Conservation (phyloP, 1,140 invertebrate genomes). For the Coenobita brevimanus region DNA sequence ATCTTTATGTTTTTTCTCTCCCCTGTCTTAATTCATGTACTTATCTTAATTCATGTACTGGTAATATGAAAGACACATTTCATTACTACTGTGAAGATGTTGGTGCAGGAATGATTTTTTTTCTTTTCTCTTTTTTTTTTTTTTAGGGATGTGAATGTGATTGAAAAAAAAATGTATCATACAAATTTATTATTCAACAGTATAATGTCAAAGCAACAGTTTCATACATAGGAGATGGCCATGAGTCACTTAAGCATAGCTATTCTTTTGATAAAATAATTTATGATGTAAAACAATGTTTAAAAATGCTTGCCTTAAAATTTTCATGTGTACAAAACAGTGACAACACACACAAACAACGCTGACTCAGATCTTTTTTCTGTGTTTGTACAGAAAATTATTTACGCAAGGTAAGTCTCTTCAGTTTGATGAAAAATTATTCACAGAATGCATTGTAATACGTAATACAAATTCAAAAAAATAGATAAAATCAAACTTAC, state of each 20-base stretch:
- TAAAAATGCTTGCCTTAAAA: too few species aligned
- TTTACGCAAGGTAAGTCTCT: slow-evolving; percentile 22
- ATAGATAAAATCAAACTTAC: slow-evolving; percentile 45
- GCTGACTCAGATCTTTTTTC: too few species aligned
- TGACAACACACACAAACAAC: background rate
- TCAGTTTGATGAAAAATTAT: slow-evolving; percentile 29
- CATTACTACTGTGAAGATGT: too few species aligned
- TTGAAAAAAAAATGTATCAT: slow-evolving; percentile 55
- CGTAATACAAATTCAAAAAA: slow-evolving; percentile 15
- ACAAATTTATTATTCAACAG: slow-evolving; percentile 67
- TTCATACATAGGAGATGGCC: slow-evolving; percentile 56
- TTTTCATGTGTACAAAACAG: slow-evolving; percentile 17
- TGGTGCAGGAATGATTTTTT: background rate
- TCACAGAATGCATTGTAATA: background rate
- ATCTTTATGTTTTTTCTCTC: too few species aligned
- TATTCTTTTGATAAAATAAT: slow-evolving; percentile 7
- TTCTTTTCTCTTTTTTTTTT: background rate
- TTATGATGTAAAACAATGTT: too few species aligned
- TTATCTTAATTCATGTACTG: too few species aligned
- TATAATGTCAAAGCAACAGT: slow-evolving; percentile 65
- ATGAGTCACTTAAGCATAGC: background rate
- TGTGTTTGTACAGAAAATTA: too few species aligned
- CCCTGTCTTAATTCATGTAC: too few species aligned
- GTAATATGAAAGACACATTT: too few species aligned
- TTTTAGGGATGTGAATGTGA: slow-evolving; percentile 30